Conservation (phyloP, 2,113 vertebrate genomes). For the Camelus bactrianus region DNA sequence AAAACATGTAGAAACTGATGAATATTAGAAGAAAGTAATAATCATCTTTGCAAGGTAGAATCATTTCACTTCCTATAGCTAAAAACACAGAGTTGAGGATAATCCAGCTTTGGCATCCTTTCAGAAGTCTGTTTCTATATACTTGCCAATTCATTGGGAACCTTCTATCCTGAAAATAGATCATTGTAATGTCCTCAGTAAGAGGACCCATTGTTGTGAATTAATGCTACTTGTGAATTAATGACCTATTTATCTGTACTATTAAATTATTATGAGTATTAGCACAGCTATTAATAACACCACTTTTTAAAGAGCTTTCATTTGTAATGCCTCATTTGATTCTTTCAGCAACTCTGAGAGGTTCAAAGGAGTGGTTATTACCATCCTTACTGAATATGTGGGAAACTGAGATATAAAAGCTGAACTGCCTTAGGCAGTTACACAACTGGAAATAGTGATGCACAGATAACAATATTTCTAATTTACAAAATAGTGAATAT, state of each 20-base stretch:
- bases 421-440: background rate
- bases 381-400: background rate
- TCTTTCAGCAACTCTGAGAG: background rate
- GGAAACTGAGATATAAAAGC: constrained; percentile 16
- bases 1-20: constrained; percentile 36
- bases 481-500: background rate
- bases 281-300: constrained; percentile 63
- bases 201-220: constrained; percentile 52
- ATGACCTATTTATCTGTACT: constrained; percentile 65
- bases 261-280: constrained; percentile 73
- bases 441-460: background rate
- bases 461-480: background rate
- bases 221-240: constrained; percentile 71
- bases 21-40: constrained; percentile 52
- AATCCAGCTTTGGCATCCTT: constrained; percentile 35
- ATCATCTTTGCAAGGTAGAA: constrained; percentile 40
- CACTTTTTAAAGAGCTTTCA: constrained; percentile 45
- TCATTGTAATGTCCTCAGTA: constrained; percentile 66
- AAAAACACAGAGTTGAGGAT: background rate
- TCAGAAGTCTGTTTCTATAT: constrained; percentile 52
- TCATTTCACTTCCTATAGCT: background rate
- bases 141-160: constrained; percentile 67
- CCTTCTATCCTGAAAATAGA: constrained; percentile 72
- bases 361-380: background rate
- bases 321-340: constrained; percentile 49